Base-by-base conservation (phyloP, 37 sponge, comb jelly and placozoan genomes). In the Aplysina aerophoba region DNA sequence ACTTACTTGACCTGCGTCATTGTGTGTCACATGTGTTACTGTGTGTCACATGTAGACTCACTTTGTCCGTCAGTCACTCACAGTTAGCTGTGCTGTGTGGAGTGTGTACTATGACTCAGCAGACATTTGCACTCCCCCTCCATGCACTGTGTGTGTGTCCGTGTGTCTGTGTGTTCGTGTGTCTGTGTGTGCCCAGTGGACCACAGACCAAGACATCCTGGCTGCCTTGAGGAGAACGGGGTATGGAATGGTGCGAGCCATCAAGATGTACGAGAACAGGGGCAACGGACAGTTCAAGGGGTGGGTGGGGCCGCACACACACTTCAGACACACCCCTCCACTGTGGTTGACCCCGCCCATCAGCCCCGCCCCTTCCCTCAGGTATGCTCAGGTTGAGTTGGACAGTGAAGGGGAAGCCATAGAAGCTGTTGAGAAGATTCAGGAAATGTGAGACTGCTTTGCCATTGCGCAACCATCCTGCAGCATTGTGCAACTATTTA, bases 271-370 rank as follows among this genome's bases (percentile, higher is more conserved):
- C 57, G 99, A 98, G 85, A 98, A 95, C 89, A 86, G 96, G 82
- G 85, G 94, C 0, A 98, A 98, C 68, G 99, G 99, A 33, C 99
- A 98, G 59, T 96, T 94, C 31, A 98, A 98, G 56, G 99, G 99
- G 96, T 96, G 41, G 39, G 92, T 16, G 24, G 0, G 8, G 59
- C 27, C 11, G 64, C 11, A 8, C 27, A 63, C 27, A 63, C 24
- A 63, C 31, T 39, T 14, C 25, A 44, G 4, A 30, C 25, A 44
- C 4, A 28, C 36, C 36, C 30, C 80, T 57, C 54, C 5, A 22
- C 17, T 6, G 25, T 21, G 27, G 22, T 25, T 15, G 31, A 25
- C 56, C 56, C 80, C 24, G 13, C 36, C 61, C 50, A 38, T 59
- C 27, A 15, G n/a, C 50, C 54, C 64, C 50, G n/a, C 67, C 83